Evolutionary conservation across 2,113 vertebrate genomes (phyloP).

Genomic region (Dryoscopus gambensis): DNA sequence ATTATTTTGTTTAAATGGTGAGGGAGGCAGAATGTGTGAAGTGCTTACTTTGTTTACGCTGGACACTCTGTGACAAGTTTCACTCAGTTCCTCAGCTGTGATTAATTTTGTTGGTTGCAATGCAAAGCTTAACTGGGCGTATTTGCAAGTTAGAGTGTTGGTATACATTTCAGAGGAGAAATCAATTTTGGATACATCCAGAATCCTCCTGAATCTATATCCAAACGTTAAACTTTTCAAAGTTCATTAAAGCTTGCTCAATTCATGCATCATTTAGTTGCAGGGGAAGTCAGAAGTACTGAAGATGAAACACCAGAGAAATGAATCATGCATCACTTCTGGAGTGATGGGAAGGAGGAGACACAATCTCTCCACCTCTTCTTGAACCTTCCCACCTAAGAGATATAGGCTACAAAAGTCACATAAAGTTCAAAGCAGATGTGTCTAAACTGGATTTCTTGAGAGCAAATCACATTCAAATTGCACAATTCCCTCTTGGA

Average conservation of each 20-base stretch:
- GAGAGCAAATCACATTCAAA: background rate
- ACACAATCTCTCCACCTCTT: background rate
- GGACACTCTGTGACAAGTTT: background rate
- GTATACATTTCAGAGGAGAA: background rate
- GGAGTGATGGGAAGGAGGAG: background rate
- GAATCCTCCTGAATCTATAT: background rate
- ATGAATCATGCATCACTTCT: rapidly evolving
- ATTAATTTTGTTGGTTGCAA: background rate
- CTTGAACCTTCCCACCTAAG: background rate
- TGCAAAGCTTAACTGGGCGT: background rate
- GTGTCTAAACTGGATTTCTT: background rate
- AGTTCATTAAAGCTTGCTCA: background rate
- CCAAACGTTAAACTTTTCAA: background rate
- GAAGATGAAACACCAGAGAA: background rate
- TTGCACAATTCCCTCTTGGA: background rate
- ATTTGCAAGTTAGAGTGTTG: background rate
- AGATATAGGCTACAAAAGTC: background rate
- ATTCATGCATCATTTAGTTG: background rate
- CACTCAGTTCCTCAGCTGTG: background rate
- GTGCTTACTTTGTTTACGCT: background rate
- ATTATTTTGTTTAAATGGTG: background rate
- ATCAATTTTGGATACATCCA: background rate
- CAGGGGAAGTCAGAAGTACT: background rate
- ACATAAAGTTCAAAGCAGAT: background rate
- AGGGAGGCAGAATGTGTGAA: background rate